Conservation (phyloP, 2,113 vertebrate species). For the Tursiops truncatus region DNA sequence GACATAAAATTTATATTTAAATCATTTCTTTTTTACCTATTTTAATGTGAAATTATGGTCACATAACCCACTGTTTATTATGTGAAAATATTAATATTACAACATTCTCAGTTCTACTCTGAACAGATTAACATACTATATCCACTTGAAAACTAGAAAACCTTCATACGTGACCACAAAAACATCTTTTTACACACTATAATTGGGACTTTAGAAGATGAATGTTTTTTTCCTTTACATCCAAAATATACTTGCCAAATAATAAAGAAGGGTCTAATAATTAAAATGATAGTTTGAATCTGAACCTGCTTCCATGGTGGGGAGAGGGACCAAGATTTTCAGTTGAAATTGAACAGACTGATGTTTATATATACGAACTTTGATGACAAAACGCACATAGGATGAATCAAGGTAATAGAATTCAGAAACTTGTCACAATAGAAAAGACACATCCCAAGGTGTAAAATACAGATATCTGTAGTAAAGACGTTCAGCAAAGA, state of each 20-base stretch:
- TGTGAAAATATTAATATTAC: not conserved
- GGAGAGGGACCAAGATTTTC: not conserved
- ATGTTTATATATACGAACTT: not conserved
- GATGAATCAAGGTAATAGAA: not conserved
- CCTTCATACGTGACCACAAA: not conserved
- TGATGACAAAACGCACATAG: slow-evolving; percentile 14
- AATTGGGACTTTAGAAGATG: not conserved
- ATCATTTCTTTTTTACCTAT: not conserved
- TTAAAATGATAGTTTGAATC: not conserved
- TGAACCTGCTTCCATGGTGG: not conserved
- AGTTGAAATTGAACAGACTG: not conserved
- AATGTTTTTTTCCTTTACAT: not conserved
- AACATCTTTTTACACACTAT: slow-evolving; percentile 2
- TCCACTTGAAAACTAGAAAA: not conserved
- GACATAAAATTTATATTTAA: not conserved
- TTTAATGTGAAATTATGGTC: slow-evolving; percentile 6
- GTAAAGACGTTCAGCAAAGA: not conserved
- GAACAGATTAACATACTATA: not conserved
- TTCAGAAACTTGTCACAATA: slow-evolving; percentile 32
- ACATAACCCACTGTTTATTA: not conserved
- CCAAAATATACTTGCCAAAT: not conserved
- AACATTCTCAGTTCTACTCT: not conserved
- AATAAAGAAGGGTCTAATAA: not conserved
- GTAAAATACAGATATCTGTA: not conserved
- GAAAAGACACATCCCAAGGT: not conserved